These are phyloP conservation scores for Vespertilio murinus DNA, from an alignment of 2,797 vertebrate species.

Conservation along the genomic window DNA sequence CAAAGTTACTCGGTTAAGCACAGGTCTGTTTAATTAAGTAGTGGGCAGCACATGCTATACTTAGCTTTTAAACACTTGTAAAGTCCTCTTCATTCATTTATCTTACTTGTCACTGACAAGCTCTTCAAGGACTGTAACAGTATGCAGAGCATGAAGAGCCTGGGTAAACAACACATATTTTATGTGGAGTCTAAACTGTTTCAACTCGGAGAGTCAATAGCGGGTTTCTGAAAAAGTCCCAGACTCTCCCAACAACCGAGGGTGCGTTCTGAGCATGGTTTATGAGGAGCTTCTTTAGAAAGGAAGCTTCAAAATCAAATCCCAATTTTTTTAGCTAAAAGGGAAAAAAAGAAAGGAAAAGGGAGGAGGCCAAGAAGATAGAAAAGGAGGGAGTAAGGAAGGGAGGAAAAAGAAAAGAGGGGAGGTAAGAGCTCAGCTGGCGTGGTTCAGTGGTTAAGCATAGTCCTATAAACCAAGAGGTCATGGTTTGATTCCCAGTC, in stretches of 20 bases:
- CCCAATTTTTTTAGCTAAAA: background rate
- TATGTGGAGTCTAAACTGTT: slow-evolving; percentile 71
- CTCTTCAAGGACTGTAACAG: slow-evolving; percentile 73
- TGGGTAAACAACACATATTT: slow-evolving; percentile 68
- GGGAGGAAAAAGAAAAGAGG: too few relatives aligned
- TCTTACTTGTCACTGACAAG: slow-evolving; percentile 73
- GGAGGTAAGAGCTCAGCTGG: background rate
- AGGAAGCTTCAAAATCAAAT: slow-evolving; percentile 32
- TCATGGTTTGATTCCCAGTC: too few relatives aligned
- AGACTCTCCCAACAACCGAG: background rate
- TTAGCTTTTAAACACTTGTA: slow-evolving; percentile 72
- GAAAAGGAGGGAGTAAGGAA: background rate
- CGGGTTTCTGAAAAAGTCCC: background rate
- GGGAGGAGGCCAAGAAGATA: background rate
- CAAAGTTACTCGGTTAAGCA: slow-evolving; percentile 55
- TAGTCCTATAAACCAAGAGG: too few relatives aligned
- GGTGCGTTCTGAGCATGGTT: slow-evolving; percentile 37
- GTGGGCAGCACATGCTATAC: slow-evolving; percentile 66
- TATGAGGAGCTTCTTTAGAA: slow-evolving; percentile 23
- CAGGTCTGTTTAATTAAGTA: slow-evolving; percentile 72
- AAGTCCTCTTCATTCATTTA: slow-evolving; percentile 77
- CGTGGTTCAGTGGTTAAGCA: too few relatives aligned
- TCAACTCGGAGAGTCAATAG: slow-evolving; percentile 50
- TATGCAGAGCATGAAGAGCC: slow-evolving; percentile 72
- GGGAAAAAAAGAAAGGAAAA: background rate